Conservation (phyloP, 2,113 vertebrate species). For the Paralichthys olivaceus region DNA sequence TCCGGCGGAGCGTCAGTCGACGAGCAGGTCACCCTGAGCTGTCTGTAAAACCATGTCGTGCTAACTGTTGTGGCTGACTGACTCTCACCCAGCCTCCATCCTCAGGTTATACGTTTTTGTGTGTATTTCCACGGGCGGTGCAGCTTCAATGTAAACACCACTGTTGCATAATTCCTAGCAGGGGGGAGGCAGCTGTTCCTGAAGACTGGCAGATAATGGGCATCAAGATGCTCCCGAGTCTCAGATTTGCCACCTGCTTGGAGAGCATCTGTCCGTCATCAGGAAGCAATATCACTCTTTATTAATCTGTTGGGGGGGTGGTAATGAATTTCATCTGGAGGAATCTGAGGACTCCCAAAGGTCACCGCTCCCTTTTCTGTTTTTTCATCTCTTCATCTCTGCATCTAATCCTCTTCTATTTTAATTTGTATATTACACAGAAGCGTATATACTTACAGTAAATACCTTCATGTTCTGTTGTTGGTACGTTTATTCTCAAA, state of each 20-base stretch:
- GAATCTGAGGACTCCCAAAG: conserved; percentile 56
- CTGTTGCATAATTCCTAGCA: conserved; percentile 68
- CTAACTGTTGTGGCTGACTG: neutral
- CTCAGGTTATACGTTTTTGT: conserved; percentile 49
- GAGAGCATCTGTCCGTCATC: conserved; percentile 69
- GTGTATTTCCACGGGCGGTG: conserved; percentile 37
- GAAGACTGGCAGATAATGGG: conserved; percentile 50
- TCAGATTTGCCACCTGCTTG: conserved; percentile 55
- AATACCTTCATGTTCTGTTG: conserved; percentile 1
- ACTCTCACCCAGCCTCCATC: neutral
- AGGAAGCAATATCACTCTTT: conserved; percentile 49
- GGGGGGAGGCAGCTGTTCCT: conserved; percentile 51
- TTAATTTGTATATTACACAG: conserved; percentile 22
- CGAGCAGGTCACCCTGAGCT: conserved; percentile 67
- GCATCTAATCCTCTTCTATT: conserved; percentile 10
- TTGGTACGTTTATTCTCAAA: neutral
- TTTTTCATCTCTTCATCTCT: conserved; percentile 11
- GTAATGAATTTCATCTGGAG: conserved; percentile 63
- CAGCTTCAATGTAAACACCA: conserved; percentile 50
- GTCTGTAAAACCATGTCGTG: conserved; percentile 32
- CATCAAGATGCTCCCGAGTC: conserved; percentile 43
- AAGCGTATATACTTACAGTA: neutral
- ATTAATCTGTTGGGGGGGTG: conserved; percentile 49
- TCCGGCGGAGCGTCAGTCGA: conserved; percentile 8
- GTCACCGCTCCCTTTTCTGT: conserved; percentile 30